Evolutionary conservation across 2,113 vertebrate species (phyloP), one percentile per base, ranked within the genome.

Genomic region (Micromys minutus): DNA sequence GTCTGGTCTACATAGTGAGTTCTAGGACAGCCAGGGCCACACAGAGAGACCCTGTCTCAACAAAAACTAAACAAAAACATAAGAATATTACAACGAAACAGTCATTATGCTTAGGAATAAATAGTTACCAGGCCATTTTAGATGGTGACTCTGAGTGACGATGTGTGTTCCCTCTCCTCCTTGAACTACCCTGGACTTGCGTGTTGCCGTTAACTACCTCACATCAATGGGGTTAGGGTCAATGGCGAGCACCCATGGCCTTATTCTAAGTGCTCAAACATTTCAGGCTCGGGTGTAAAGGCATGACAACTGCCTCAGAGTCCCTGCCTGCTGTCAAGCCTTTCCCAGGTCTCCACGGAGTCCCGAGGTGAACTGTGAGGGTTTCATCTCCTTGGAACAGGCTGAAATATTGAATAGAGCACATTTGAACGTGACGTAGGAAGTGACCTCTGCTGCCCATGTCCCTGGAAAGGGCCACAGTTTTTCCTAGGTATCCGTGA

Each of bases 321-420:
- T 50, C 77, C 90, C 91, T 34, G 45, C 90, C 91, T 34, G 45
- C 65, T 67, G 45, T 91, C 36, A 95, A 84, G 85, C 87, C 71
- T 94, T 93, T 92, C 94, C 94, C 77, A 61, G 31, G 71, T 92
- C 90, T 55, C 61, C 95, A 65, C 71, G 81, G 74, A 61, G 86
- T 1, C 16, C 0, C 31, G 88, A 87, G 77, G 26, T 9, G 1
- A 12, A 42, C 16, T 39, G 1, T 63, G 15, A 4, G 34, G 77
- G 86, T 74, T 76, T 77, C 29, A 12, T 72, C 36, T n/a, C 59
- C 90, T 90, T 75, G 47, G 52, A 94, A 79, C 65, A 36, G 36
- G 65, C 75, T 74, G 10, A 22, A 61, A 59, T 10, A 34, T 50
- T 88, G 65, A 36, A 87, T 75, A 74, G 0, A 57, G 42, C 8